Percentiles rank a stretch among this genome's conserved stretches.
phyloP scores from a whole-genome alignment of 2,888 invertebrate species.

The Coelopa pilipes region DNA sequence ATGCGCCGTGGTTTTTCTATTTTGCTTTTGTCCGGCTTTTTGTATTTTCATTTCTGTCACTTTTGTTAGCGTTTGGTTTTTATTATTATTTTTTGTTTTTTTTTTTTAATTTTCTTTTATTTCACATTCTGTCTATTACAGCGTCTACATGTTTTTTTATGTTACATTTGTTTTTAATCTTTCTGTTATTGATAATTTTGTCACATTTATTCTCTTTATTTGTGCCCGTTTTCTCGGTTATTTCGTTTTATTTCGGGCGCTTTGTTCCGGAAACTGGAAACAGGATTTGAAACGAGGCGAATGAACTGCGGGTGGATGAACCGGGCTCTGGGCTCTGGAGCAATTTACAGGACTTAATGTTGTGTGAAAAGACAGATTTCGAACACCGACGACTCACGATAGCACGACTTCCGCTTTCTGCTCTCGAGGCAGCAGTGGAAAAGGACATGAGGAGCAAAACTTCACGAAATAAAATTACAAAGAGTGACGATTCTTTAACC shows the following conservation, averaged over 20 bases:
- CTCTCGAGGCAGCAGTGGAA: too few relatives aligned
- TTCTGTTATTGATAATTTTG: constrained; percentile 1
- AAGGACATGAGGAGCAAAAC: too few relatives aligned
- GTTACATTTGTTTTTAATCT: not conserved
- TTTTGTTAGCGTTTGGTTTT: not conserved
- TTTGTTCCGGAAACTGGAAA: constrained; percentile 13
- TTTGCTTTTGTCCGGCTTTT: not conserved
- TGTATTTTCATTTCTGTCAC: not conserved
- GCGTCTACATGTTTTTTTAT: not conserved
- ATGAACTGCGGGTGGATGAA: too few relatives aligned
- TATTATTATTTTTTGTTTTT: not conserved
- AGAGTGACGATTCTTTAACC: too few relatives aligned
- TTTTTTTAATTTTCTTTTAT: not conserved
- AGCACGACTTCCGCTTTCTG: too few relatives aligned
- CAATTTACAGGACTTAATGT: too few relatives aligned
- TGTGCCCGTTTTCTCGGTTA: not conserved
- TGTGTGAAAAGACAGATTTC: too few relatives aligned
- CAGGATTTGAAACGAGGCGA: too few relatives aligned
- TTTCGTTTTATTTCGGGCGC: not conserved
- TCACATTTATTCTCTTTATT: not conserved
- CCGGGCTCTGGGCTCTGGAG: too few relatives aligned
- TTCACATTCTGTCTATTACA: not conserved
- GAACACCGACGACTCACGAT: too few relatives aligned
- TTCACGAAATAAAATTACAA: too few relatives aligned
- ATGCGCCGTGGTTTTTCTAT: not conserved